Conservation (phyloP, 2,113 vertebrate species). For the Helogale parvula region DNA sequence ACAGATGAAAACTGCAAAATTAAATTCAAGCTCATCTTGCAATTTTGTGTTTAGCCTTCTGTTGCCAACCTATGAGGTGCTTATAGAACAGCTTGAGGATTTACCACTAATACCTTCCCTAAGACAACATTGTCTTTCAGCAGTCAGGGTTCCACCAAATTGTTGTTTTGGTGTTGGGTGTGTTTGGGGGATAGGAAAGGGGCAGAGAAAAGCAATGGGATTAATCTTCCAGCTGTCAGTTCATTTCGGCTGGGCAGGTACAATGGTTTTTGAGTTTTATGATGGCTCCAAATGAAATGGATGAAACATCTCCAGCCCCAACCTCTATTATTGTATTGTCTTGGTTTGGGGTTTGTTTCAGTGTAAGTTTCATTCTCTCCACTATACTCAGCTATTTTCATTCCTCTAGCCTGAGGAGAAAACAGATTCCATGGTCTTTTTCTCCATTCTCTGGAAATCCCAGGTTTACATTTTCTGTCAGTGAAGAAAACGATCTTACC, state of each 20-base stretch:
- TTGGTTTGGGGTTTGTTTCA: neutral
- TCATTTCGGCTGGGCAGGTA: neutral
- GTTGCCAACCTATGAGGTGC: slow-evolving; percentile 60
- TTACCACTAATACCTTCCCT: slow-evolving; percentile 27
- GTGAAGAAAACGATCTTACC: neutral
- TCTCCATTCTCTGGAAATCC: neutral
- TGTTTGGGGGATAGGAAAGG: neutral
- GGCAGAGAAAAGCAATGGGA: neutral
- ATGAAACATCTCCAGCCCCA: neutral
- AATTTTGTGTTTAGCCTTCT: slow-evolving; percentile 71
- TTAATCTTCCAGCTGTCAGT: neutral
- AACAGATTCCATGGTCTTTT: neutral
- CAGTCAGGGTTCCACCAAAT: slow-evolving; percentile 3
- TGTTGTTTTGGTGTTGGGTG: neutral
- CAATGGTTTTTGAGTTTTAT: neutral
- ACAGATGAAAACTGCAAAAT: slow-evolving; percentile 79
- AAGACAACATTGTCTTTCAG: neutral
- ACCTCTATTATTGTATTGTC: neutral
- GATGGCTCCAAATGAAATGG: neutral
- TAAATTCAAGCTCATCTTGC: slow-evolving; percentile 74
- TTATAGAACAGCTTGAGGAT: slow-evolving; percentile 65
- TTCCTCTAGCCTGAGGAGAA: neutral
- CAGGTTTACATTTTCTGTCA: neutral
- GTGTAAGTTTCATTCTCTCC: neutral
- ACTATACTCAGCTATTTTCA: neutral